Base-by-base conservation (phyloP, 2,797 vertebrate species). In the Numenius phaeopus region DNA sequence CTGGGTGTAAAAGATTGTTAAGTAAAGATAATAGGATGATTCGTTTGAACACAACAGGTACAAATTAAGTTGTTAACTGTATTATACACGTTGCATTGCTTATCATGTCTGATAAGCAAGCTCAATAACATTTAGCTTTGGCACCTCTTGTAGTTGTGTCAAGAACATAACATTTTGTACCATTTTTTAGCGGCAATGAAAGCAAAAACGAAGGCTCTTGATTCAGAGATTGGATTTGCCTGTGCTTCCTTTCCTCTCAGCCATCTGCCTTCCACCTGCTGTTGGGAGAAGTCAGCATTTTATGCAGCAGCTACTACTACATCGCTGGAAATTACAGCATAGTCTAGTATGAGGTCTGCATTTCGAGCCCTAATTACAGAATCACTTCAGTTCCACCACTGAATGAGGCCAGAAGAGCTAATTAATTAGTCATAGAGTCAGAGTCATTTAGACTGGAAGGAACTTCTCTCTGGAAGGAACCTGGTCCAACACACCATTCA, bases 21-120 rank as follows among this genome's bases (percentile, higher is more conserved):
- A 97, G 94, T 91, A 88, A 95, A 97, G 97, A 98, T 98, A 98
- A 98, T 97, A 90, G 84, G 71, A 90, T 97, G 86, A 97, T 97
- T 97, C 39, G 32, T 97, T 97, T 96, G 89, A 97, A 86, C 89
- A 93, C 77, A 97, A 61, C 96, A 97, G 87, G 94, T 96, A 97
- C 82, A 95, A 97, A 94, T 89, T 81, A 97, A 90, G 93, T 90
- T 96, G 84, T 96, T 98, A 97, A 96, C 52, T 49, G 29, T 85
- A 75, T 96, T 86, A 89, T 70, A 96, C 82, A 80, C 85, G 83
- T 96, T 94, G 94, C 86, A 93, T 93, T 91, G 91, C 96, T 97
- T 98, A 97, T 97, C 92, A 54, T 77, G 49, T 88, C 66, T 88
- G 95, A 96, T 97, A 97, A 96, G 96, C 58, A 94, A 85, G 83